Percentiles rank a stretch among this genome's conserved stretches.
These are phyloP conservation scores for Leptinotarsa undecemlineata DNA, from an alignment of 1,140 invertebrate species.

Conservation along the genomic window DNA sequence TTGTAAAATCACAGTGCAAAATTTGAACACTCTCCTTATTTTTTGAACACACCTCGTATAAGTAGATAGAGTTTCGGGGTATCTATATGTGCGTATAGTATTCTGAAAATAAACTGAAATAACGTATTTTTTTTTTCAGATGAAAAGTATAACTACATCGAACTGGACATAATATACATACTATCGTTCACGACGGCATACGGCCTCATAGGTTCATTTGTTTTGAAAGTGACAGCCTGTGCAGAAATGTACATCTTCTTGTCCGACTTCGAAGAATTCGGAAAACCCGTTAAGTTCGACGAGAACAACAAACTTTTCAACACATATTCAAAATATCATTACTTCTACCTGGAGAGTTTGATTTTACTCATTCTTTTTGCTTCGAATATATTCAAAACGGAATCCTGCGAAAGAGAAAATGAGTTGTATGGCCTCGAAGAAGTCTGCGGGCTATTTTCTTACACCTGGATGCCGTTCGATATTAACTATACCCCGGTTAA, in stretches of 20 bases:
- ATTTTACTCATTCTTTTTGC: not conserved
- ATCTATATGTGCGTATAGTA: too few relatives aligned
- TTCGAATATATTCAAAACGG: not conserved
- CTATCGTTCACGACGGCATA: slow-evolving; percentile 1
- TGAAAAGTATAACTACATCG: not conserved
- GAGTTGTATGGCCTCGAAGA: slow-evolving; percentile 9
- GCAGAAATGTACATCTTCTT: slow-evolving; percentile 16
- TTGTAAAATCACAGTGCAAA: too few relatives aligned
- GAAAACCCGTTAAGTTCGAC: slow-evolving; percentile 23
- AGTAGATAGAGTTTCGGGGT: too few relatives aligned
- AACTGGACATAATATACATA: slow-evolving; percentile 11
- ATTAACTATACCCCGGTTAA: slow-evolving; percentile 24
- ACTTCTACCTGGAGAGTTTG: slow-evolving; percentile 3
- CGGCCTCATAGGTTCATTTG: not conserved
- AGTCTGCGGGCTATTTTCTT: slow-evolving; percentile 24
- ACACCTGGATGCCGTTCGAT: slow-evolving; percentile 31
- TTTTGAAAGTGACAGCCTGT: not conserved
- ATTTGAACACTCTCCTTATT: too few relatives aligned
- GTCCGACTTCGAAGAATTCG: slow-evolving; percentile 20
- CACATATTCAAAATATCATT: slow-evolving; percentile 12
- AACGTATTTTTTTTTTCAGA: not conserved
- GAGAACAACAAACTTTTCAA: slow-evolving; percentile 15
- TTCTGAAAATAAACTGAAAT: too few relatives aligned
- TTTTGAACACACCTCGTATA: too few relatives aligned
- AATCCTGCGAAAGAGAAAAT: slow-evolving; percentile 17